Evolutionary conservation across 2,113 vertebrate genomes (phyloP).

Genomic region (Chaetodon auriga): DNA sequence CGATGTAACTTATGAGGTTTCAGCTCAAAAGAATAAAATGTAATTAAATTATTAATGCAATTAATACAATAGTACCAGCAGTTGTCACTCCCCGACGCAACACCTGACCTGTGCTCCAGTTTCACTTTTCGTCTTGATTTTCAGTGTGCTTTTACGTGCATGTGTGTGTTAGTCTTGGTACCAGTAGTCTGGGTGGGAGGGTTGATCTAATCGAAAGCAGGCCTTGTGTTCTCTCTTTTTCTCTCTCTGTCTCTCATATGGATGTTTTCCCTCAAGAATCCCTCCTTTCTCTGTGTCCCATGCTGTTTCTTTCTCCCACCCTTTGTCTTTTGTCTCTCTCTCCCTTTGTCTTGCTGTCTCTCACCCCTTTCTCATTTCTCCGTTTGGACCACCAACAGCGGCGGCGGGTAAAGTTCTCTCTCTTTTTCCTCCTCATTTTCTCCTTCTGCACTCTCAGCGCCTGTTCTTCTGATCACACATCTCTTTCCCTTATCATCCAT

Average conservation of each 20-base stretch:
- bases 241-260: conserved; percentile 77
- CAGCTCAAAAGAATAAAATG: neutral
- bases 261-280: conserved; percentile 74
- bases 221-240: conserved; percentile 70
- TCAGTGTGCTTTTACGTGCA: conserved; percentile 25
- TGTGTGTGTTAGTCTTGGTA: conserved; percentile 18
- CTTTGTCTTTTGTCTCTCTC: conserved; percentile 61
- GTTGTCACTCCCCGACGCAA: neutral
- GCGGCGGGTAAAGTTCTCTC: conserved; percentile 84
- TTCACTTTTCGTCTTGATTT: neutral
- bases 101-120: neutral
- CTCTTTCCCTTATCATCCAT: conserved; percentile 62
- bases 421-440: conserved; percentile 62
- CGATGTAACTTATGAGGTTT: no score
- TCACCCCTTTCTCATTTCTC: conserved; percentile 80
- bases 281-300: conserved; percentile 64
- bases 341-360: conserved; percentile 70
- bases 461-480: conserved; percentile 60
- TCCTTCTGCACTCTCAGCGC: conserved; percentile 57
- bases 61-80: neutral
- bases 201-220: conserved; percentile 65
- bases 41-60: neutral
- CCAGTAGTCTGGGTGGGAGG: conserved; percentile 27
- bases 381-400: conserved; percentile 81
- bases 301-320: conserved; percentile 62